Percentiles rank a stretch among this genome's conserved stretches.
phyloP scores from a whole-genome alignment of 2,797 vertebrate genomes.

The Gallinago stenura region DNA sequence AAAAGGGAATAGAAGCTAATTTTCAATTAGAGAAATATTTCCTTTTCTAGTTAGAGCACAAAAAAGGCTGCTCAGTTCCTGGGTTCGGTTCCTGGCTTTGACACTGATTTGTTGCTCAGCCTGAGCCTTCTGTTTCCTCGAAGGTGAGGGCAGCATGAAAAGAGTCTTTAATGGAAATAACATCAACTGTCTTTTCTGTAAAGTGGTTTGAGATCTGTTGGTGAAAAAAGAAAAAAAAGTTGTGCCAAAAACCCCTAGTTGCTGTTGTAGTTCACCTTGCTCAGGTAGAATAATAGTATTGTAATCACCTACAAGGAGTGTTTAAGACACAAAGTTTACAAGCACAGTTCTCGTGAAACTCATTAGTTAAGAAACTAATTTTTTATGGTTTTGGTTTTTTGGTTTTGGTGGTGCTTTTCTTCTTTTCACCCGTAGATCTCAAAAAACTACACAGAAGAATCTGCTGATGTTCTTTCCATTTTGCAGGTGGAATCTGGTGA shows the following conservation, averaged over 20 bases:
- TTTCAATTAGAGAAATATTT: conserved; percentile 1
- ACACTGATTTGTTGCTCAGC: not conserved
- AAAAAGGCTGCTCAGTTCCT: not conserved
- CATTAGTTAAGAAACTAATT: not conserved
- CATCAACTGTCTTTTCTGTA: not conserved
- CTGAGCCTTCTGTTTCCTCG: not conserved
- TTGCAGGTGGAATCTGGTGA: not conserved
- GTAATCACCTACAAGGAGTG: not conserved
- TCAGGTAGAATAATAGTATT: not conserved
- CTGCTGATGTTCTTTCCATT: not conserved
- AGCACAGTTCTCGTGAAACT: not conserved
- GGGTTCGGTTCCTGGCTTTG: not conserved
- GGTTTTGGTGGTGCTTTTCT: not conserved
- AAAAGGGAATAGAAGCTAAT: not conserved
- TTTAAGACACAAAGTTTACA: not conserved
- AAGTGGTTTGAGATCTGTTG: not conserved
- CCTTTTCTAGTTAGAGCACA: not conserved
- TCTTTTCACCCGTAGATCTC: not conserved
- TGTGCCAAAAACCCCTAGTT: not conserved
- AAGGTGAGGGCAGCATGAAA: not conserved
- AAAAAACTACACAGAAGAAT: not conserved
- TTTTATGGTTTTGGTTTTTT: no score
- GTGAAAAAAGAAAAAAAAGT: not conserved
- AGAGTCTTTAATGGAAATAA: not conserved
- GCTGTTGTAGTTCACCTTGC: not conserved